These are phyloP conservation scores for Dolichopus griseipennis DNA, from an alignment of 2,888 invertebrate species.

Conservation along the genomic window DNA sequence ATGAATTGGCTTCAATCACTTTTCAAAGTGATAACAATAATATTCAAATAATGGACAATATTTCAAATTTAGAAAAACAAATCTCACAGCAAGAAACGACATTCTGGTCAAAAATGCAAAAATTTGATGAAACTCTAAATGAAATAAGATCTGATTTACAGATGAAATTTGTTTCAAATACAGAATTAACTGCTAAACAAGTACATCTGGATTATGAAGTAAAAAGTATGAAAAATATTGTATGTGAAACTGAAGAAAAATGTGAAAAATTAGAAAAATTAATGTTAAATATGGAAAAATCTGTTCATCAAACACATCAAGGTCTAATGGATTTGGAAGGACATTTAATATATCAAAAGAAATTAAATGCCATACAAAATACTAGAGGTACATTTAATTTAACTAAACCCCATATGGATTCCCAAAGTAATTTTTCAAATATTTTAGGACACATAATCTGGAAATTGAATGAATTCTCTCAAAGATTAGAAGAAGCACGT, in stretches of 20 bases:
- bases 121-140: conserved; percentile 33
- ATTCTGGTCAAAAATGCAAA: conserved; percentile 32
- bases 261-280: conserved; percentile 46
- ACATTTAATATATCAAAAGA: conserved; percentile 37
- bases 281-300: conserved; percentile 37
- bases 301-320: conserved; percentile 44
- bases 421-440: background rate
- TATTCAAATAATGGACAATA: conserved; percentile 8
- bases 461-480: conserved; percentile 57
- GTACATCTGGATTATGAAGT: conserved; percentile 45
- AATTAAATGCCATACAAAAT: conserved; percentile 36
- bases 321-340: conserved; percentile 45
- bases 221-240: conserved; percentile 45
- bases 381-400: conserved; percentile 30
- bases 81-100: background rate
- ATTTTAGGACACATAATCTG: conserved; percentile 53
- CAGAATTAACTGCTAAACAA: conserved; percentile 44
- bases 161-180: conserved; percentile 28
- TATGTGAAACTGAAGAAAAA: conserved; percentile 47
- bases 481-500: conserved; percentile 59
- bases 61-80: background rate
- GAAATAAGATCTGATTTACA: conserved; percentile 34
- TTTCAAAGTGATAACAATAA: background rate
- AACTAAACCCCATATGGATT: no score
- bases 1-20: background rate